Percentiles rank a stretch among this genome's conserved stretches.
Conservation (phyloP, 1,140 invertebrate species). For the Leptestheria dahalacensis region DNA sequence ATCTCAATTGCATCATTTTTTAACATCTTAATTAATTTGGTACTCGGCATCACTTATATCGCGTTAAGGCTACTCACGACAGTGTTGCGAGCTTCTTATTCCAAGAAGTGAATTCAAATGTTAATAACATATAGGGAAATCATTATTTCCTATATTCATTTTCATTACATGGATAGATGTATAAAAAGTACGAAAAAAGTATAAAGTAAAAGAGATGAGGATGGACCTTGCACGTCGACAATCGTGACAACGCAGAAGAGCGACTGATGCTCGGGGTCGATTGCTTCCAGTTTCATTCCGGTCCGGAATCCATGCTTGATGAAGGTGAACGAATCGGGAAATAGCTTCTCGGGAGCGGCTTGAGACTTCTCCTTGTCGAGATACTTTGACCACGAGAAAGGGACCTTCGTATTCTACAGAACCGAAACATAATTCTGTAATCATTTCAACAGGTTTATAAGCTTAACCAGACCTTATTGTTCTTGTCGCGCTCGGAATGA, state of each 20-base stretch:
- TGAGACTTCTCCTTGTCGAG: slow-evolving; percentile 51
- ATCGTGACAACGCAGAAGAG: slow-evolving; percentile 77
- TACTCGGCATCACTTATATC: too few species aligned
- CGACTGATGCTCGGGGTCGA: slow-evolving; percentile 79
- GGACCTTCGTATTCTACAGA: neutral
- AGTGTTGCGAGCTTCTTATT: neutral
- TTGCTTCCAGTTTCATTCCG: slow-evolving; percentile 85
- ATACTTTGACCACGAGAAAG: slow-evolving; percentile 58
- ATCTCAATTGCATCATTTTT: too few species aligned
- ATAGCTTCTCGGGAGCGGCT: slow-evolving; percentile 56
- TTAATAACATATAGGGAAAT: too few species aligned
- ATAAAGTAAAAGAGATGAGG: neutral
- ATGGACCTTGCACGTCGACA: slow-evolving; percentile 49
- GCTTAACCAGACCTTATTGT: too few species aligned
- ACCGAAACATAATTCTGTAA: too few species aligned
- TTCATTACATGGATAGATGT: too few species aligned
- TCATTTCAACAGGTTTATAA: too few species aligned
- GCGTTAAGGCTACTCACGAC: neutral
- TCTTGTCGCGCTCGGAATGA: neutral
- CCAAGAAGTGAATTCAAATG: too few species aligned
- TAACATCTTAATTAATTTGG: too few species aligned
- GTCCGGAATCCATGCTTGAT: slow-evolving; percentile 53
- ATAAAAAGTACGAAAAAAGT: neutral
- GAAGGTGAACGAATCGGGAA: slow-evolving; percentile 57
- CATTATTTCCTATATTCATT: too few species aligned